A percentile compares a stretch with the other conserved stretches of the same genome.
phyloP scores from a whole-genome alignment of 2,113 vertebrate genomes.

The Ictidomys tridecemlineatus region DNA sequence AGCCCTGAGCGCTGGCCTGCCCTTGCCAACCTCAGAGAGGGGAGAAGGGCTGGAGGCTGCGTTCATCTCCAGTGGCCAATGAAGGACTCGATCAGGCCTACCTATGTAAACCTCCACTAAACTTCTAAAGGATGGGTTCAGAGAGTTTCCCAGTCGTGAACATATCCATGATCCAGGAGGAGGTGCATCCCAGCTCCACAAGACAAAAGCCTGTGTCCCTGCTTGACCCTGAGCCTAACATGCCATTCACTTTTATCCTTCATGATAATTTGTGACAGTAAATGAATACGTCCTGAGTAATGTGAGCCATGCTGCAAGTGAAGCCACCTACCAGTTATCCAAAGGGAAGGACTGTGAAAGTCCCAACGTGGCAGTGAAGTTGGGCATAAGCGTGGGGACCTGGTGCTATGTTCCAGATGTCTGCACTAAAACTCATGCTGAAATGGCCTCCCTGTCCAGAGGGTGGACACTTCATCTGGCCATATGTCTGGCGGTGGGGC shows the following conservation, averaged over 20 bases:
- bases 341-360: not conserved
- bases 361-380: not conserved
- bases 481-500: no score
- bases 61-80: not conserved
- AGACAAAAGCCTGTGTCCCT: not conserved
- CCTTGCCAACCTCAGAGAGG: not conserved
- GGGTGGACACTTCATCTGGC: not conserved
- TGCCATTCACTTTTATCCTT: not conserved
- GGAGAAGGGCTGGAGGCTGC: not conserved
- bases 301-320: not conserved
- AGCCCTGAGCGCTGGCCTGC: accelerated
- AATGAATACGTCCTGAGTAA: not conserved
- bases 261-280: accelerated
- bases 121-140: not conserved
- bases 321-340: not conserved
- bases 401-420: no score
- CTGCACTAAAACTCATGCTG: not conserved
- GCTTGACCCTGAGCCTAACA: accelerated
- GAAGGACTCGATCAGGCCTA: not conserved
- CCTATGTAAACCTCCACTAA: accelerated
- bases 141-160: not conserved
- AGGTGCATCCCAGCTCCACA: not conserved
- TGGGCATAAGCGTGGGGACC: not conserved
- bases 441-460: not conserved
- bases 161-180: accelerated